Base-by-base conservation (phyloP, 2,113 vertebrate genomes). In the Colaptes auratus region DNA sequence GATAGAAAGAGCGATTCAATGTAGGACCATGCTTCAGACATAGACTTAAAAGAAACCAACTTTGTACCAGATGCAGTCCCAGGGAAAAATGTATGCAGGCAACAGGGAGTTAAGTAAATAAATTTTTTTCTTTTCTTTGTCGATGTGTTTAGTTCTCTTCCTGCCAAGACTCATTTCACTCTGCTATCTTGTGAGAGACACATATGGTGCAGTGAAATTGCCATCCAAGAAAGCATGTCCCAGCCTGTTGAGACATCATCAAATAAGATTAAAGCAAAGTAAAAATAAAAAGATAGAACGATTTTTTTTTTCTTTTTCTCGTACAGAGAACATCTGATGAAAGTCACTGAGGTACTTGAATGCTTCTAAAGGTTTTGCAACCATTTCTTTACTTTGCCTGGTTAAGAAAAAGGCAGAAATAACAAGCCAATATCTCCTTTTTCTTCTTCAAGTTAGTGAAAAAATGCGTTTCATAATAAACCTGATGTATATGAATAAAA, bases 211-310 rank as follows among this genome's bases (percentile, higher is more conserved):
- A 96, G 98, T 97, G 98, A 99, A 99, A 99, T 99, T 99, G 99
- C 98, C 98, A 99, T 99, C 98, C 98, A 98, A 96, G 97, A 98
- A 98, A 99, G 99, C 99, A 99, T 99, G 99, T 98, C 98, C 98
- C 98, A 98, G 99, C 99, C 98, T 99, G 99, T 99, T 98, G 99
- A 99, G 99, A 99, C 99, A 99, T 99, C 99, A 99, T 99, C 99
- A 99, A 98, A 98, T 98, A 98, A 99, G 99, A 99, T 99, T 99
- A 99, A 99, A 99, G 99, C 98, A 98, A 98, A 98, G 98, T 98
- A 99, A 98, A 98, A 98, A 98, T 98, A 98, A 98, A 98, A 98
- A 98, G 98, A 99, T 98, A 99, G 98, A 99, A 99, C 89, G 94
- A 93, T 97, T 98, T 98, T 97, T 91, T 74, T 96, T 96, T 92